Percentiles rank a stretch among this genome's conserved stretches.
Conservation (phyloP, 2,888 invertebrate genomes). For the Acleris literana region DNA sequence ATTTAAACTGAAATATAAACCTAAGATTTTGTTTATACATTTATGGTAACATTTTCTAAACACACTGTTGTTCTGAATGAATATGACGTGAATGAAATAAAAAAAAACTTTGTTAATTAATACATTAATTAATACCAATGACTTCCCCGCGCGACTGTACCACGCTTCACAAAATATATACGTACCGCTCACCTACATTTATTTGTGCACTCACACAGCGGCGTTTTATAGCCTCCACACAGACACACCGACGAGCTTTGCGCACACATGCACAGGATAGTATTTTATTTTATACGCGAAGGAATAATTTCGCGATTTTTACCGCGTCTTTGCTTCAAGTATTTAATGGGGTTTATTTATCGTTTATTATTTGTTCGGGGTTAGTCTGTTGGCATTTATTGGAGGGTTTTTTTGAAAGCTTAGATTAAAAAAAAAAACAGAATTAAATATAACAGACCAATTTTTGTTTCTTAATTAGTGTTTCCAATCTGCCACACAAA, state of each 20-base stretch:
- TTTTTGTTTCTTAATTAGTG: too few species aligned
- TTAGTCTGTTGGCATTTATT: too few species aligned
- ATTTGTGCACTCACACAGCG: constrained; percentile 75
- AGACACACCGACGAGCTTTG: constrained; percentile 47
- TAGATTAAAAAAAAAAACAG: too few species aligned
- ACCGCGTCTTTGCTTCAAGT: constrained; percentile 14
- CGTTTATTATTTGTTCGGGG: not conserved
- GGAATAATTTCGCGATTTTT: constrained; percentile 25
- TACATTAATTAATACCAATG: constrained; percentile 42
- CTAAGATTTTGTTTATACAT: too few species aligned
- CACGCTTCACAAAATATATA: constrained; percentile 65
- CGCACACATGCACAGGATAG: constrained; percentile 47
- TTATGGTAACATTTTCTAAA: too few species aligned
- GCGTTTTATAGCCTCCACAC: constrained; percentile 69
- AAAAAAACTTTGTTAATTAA: constrained; percentile 38
- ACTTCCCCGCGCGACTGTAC: constrained; percentile 53
- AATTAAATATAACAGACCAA: too few species aligned
- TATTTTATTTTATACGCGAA: constrained; percentile 55
- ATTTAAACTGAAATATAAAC: too few species aligned
- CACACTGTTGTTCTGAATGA: too few species aligned
- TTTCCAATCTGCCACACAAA: too few species aligned
- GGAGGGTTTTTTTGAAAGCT: too few species aligned
- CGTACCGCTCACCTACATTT: constrained; percentile 79
- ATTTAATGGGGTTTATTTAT: constrained; percentile 1
- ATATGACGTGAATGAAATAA: too few species aligned